Base-by-base conservation (phyloP, 92 coral and sea anemone species). In the Palythoa grandiflora region DNA sequence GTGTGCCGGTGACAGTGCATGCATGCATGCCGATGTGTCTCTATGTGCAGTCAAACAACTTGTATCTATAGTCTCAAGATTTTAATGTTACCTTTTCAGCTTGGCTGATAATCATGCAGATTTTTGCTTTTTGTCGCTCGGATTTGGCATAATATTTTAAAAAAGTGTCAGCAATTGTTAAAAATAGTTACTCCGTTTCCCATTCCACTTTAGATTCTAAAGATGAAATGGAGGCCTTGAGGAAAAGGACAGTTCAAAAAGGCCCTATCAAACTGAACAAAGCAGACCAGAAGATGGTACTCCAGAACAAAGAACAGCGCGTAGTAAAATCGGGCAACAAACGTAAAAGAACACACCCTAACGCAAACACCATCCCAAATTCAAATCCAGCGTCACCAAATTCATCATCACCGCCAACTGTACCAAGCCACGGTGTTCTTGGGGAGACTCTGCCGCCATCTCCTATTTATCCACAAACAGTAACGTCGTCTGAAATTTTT, bases 381-480 rank as follows among this genome's bases (percentile, higher is more conserved):
- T 73, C 77, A 38, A 73, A 73, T 73, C 77, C 77, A 37, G 44
- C 77, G 11, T 40, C 77, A 6, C 77, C 55, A 44, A 73, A 73
- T 7, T 11, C 54, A 40, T 73, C 36, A 53, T 40, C 77, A 9
- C 39, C 36, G 77, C 77, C 47, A 73, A 12, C 77, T 73, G 21
- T 73, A 36, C 77, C 77, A 11, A 39, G 35, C 54, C 77, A 73
- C 77, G 77, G 77, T 39, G 54, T 73, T 35, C 77, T 73, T 73
- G 54, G 54, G 77, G 77, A 73, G 54, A 73, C 77, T 13, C 77
- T 73, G 77, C 77, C 77, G 9, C 77, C 77, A 53, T 73, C 77
- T 73, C 77, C 77, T 40, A 36, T 15, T 73, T 73, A 73, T 73
- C 54, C 77, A 39, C 51, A 73, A 38, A 73, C 47, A 9, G 9